Evolutionary conservation across 2,113 vertebrate genomes (phyloP).

Genomic region (Nerophis lumbriciformis): DNA sequence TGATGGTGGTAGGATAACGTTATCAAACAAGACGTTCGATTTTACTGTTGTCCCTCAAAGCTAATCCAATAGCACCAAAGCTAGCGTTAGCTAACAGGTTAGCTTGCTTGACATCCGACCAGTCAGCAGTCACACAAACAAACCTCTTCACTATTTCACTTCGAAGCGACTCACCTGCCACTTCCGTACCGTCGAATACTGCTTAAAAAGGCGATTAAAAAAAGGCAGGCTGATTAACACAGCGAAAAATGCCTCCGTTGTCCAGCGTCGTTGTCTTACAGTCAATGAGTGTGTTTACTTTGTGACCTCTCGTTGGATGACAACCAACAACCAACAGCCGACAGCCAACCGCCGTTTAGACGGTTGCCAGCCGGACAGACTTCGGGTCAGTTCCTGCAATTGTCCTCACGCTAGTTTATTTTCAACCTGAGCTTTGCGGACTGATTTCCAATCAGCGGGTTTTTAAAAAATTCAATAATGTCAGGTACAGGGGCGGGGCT

Average conservation of each 20-base stretch:
- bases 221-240: neutral
- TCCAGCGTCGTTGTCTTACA: neutral
- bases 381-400: conserved; percentile 35
- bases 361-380: conserved; percentile 27
- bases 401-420: rapidly evolving
- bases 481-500: conserved; percentile 19
- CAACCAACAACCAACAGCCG: conserved; percentile 14
- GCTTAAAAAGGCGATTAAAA: neutral
- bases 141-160: conserved; percentile 19
- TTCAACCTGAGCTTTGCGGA: neutral
- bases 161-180: conserved; percentile 33
- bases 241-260: neutral
- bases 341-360: no score
- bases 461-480: conserved; percentile 7
- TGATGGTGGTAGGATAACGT: no score
- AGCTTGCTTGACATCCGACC: conserved; percentile 11
- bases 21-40: neutral
- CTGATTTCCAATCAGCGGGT: conserved; percentile 53
- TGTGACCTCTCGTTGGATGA: conserved; percentile 30
- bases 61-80: conserved; percentile 12
- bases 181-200: neutral
- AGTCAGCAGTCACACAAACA: conserved; percentile 5
- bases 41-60: neutral
- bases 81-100: conserved; percentile 38
- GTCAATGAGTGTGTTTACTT: conserved; percentile 51